Base-by-base conservation (phyloP, 1,140 invertebrate genomes). In the Rhagoletis pomonella region DNA sequence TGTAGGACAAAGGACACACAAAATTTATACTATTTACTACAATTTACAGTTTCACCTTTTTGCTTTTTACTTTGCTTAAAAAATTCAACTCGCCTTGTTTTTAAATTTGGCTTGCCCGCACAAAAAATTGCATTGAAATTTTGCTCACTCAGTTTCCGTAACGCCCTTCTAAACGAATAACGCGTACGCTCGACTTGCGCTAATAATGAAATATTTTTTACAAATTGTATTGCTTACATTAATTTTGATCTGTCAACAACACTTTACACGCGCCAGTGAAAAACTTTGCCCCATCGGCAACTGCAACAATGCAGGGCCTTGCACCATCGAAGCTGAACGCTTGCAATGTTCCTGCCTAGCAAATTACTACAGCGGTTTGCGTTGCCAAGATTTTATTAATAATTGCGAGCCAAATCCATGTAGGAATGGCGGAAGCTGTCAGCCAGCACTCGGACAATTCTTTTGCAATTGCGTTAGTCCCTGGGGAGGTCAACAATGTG, bases 271-370 rank as follows among this genome's bases (percentile, higher is more conserved):
- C 42, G 10, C 85, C 19, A 50, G 39, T 50, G 42, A 19, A 59
- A 84, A 87, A 50, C 73, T 39, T 12, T 88, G 87, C 47, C 19
- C 73, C 10, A 60, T 81, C 39, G 58, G 50, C 12, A 42, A 67
- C 12, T 88, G 88, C 55, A 88, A 88, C 73, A 50, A 88, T 39
- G 88, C 77, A 3, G 88, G 86, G 0, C 17, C 58, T 4, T 88
- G 88, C 67, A 12, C 17, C 5, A 19, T 88, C 10, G 14, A 87
- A 19, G n/a, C n/a, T n/a, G 44, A 17, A 0, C 4, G 55, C 29
- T n/a, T 62, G 29, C 17, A 44, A 60, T 88, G 88, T 44, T 4
- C 44, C 9, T 88, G 88, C 44, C n/a, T 88, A 0, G 50, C 50
- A 2, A 1, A 59, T 10, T 87, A 88, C 12, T 88, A 87, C 77